These are phyloP conservation scores for Tachina grossa DNA, from an alignment of 2,888 invertebrate genomes.

Conservation along the genomic window DNA sequence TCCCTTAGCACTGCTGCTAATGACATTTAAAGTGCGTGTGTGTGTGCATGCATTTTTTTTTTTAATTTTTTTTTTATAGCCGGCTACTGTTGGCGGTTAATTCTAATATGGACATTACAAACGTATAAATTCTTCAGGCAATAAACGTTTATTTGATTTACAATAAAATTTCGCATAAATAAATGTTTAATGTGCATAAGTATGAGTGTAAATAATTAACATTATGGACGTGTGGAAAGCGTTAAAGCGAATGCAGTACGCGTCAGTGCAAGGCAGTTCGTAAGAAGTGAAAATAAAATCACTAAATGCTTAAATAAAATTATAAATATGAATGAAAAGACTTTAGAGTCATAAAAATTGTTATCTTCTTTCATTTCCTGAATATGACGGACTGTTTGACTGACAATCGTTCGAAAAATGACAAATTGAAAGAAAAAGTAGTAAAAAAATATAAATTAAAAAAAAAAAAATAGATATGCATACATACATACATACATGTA, in stretches of 20 bases:
- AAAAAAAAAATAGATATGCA: too few relatives aligned
- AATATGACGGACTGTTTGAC: constrained; percentile 53
- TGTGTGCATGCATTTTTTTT: not conserved
- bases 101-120: constrained; percentile 60
- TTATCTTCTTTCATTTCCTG: constrained; percentile 69
- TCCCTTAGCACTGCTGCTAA: constrained; percentile 34
- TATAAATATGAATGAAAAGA: constrained; percentile 25
- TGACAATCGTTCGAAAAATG: constrained; percentile 23
- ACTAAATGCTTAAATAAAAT: constrained; percentile 30
- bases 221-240: constrained; percentile 45
- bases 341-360: constrained; percentile 67
- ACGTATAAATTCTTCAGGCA: constrained; percentile 52
- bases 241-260: constrained; percentile 38
- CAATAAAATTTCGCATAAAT: constrained; percentile 60
- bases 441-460: not conserved
- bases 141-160: constrained; percentile 55
- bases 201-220: constrained; percentile 54
- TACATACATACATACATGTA: too few relatives aligned
- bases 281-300: constrained; percentile 65
- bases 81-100: constrained; percentile 51
- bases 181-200: constrained; percentile 27
- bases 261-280: constrained; percentile 40
- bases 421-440: constrained; percentile 44
- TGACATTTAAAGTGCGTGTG: not conserved
- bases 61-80: constrained; percentile 2